Evolutionary conservation across 2,113 vertebrate genomes (phyloP), one percentile per base, ranked within the genome.

Genomic region (Indicator indicator): DNA sequence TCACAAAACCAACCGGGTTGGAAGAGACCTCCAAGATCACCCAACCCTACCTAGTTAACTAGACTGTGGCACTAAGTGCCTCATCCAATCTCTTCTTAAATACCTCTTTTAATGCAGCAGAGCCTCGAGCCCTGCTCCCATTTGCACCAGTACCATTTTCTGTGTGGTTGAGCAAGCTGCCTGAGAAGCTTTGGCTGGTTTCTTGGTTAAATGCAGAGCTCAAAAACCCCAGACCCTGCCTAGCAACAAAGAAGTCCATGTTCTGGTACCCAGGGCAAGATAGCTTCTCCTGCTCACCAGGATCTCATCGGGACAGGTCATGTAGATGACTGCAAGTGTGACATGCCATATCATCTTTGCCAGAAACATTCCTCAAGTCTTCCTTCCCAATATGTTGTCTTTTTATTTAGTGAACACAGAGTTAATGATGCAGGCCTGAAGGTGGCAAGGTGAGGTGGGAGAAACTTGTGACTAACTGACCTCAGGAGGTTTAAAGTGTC

Each of bases 281-380:
- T 4, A 21, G 38, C 64, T 26, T 28, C 38, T 5, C 17, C 64
- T 7, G 6, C 78, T 11, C 32, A 4, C 23, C 5, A 15, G 9
- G 70, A n/a, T 13, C 60, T 56, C 5, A 0, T 0, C 1, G 38
- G 6, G 9, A 23, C 7, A 5, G 74, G 8, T 12, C 86, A 78
- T 4, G 9, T 5, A 4, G 24, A 27, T 9, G 28, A 2, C 4
- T 20, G n/a, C 30, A 9, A 28, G 17, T 2, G 9, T 13, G 11
- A 1, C 9, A 2, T 11, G 5, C 4, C 56, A 12, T 2, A 30
- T 2, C 17, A 33, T 1, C 68, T 55, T 16, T 33, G 26, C 0
- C 42, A 44, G 4, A 20, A 32, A 10, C 20, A 5, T 36, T 9
- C 18, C 71, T 58, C 5, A 42, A 42, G 5, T 48, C 11, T 30